These are phyloP conservation scores for Eupithecia pulchellata DNA, from an alignment of 2,888 invertebrate genomes.

Conservation along the genomic window DNA sequence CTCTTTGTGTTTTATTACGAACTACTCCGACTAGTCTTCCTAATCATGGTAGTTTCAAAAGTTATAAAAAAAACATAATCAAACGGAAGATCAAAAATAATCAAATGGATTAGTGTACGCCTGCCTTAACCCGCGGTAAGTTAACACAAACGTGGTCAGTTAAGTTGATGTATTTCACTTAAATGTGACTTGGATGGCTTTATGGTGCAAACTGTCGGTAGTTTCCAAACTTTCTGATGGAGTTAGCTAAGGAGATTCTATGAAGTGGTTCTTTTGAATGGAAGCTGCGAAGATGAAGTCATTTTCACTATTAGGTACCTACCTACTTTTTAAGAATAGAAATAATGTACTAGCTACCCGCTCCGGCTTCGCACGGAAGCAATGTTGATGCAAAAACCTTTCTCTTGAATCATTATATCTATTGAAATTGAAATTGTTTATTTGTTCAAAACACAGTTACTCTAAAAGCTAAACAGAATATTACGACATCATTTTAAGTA, in stretches of 20 bases:
- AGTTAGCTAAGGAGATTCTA: constrained; percentile 15
- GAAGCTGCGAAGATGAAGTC: neutral
- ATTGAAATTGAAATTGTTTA: too few species aligned
- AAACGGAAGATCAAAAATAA: neutral
- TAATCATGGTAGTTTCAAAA: too few species aligned
- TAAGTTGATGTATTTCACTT: constrained; percentile 70
- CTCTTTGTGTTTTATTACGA: too few species aligned
- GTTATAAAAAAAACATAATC: neutral
- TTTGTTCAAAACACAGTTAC: too few species aligned
- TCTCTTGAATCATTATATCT: too few species aligned
- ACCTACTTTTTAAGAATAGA: too few species aligned
- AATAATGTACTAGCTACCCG: too few species aligned
- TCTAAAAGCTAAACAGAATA: too few species aligned
- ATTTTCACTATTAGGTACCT: neutral
- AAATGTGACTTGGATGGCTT: constrained; percentile 59
- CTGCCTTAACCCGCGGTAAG: constrained; percentile 29
- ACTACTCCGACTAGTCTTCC: too few species aligned
- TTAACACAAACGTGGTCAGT: constrained; percentile 63
- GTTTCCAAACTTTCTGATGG: constrained; percentile 34
- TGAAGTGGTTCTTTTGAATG: constrained; percentile 19
- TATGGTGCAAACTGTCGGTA: constrained; percentile 45
- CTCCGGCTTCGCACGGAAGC: too few species aligned
- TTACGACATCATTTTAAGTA: too few species aligned
- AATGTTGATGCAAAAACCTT: too few species aligned
- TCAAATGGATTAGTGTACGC: neutral